These are phyloP conservation scores for Polyodon spathula DNA, from an alignment of 2,113 vertebrate genomes.

Conservation along the genomic window DNA sequence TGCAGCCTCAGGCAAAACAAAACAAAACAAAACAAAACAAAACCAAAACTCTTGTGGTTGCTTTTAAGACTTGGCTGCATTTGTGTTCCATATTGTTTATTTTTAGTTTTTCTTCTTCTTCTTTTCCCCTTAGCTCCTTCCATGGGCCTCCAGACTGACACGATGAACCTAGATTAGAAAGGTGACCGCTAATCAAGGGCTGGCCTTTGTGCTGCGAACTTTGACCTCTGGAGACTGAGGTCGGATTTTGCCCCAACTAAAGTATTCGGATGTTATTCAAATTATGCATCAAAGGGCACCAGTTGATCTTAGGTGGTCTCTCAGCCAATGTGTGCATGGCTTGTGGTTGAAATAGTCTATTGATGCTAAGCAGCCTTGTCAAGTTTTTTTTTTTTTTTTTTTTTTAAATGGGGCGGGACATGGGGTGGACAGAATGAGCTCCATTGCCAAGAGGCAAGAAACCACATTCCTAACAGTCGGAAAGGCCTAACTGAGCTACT, in stretches of 20 bases:
- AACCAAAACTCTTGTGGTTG: slow-evolving; percentile 49
- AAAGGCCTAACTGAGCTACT: neutral
- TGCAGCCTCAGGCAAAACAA: slow-evolving; percentile 49
- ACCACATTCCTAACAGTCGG: neutral
- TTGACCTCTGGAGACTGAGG: slow-evolving; percentile 17
- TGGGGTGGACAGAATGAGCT: neutral
- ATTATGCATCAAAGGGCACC: slow-evolving; percentile 11
- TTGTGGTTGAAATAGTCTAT: slow-evolving; percentile 19
- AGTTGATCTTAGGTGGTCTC: neutral
- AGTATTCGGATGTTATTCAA: slow-evolving; percentile 17
- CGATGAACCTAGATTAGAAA: neutral
- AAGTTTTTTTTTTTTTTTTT: neutral
- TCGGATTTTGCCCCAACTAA: slow-evolving; percentile 11
- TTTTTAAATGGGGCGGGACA: neutral
- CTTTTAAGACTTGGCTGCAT: slow-evolving; percentile 51
- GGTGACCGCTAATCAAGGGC: neutral
- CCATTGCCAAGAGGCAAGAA: neutral
- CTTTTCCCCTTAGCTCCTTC: slow-evolving; percentile 8
- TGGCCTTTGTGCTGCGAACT: neutral
- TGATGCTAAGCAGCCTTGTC: neutral
- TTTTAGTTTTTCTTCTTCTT: slow-evolving; percentile 33
- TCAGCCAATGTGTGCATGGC: neutral
- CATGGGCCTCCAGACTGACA: neutral
- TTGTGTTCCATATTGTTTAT: slow-evolving; percentile 43
- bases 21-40: neutral